Evolutionary conservation across 2,888 invertebrate genomes (phyloP).

Genomic region (Serripes groenlandicus): DNA sequence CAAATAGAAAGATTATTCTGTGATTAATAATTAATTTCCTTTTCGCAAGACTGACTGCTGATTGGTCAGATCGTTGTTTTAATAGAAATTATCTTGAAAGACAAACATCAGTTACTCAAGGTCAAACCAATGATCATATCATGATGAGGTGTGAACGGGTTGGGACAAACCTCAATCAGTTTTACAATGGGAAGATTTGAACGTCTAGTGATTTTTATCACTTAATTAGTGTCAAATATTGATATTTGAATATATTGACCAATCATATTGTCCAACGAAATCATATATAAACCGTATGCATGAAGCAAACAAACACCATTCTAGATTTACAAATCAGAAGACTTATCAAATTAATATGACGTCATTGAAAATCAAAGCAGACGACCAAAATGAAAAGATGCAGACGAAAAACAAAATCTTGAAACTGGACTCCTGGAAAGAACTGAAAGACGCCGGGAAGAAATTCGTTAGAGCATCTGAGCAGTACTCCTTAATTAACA

Average conservation of each 20-base stretch:
- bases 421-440: neutral
- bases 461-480: slow-evolving; percentile 2
- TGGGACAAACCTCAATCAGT: neutral
- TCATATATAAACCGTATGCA: no score
- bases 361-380: neutral
- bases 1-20: no score
- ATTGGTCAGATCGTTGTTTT: no score
- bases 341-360: slow-evolving; percentile 7
- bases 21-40: no score
- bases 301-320: neutral
- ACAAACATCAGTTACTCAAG: no score
- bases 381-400: neutral
- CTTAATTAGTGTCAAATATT: slow-evolving; percentile 20
- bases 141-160: neutral
- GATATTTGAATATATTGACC: no score
- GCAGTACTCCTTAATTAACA: slow-evolving; percentile 11
- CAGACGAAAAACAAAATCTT: slow-evolving; percentile 2
- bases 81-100: no score
- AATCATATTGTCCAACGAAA: neutral
- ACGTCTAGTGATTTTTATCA: slow-evolving; percentile 2
- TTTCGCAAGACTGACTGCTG: no score
- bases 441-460: slow-evolving; percentile 23
- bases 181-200: neutral
- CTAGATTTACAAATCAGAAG: no score
- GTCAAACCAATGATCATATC: neutral